These are phyloP conservation scores for Aurelia aurita complex sp. Pacific DNA, from an alignment of 30 jellyfish, hydroid and myxozoan genomes.

Conservation along the genomic window DNA sequence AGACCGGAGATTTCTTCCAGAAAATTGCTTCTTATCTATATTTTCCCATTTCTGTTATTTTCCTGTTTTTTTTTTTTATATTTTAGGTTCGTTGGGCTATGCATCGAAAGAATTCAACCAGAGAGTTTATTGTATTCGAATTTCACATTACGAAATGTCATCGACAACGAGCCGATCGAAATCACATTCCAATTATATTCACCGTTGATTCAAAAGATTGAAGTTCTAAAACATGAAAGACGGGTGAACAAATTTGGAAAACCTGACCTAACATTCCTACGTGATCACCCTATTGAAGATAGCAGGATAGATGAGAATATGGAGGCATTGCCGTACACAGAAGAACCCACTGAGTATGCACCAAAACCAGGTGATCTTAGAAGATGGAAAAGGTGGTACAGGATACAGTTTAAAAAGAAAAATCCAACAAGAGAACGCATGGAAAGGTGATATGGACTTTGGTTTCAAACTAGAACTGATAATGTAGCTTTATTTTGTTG, in stretches of 20 bases:
- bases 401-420: conserved; percentile 19
- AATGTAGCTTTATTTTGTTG: too few species aligned
- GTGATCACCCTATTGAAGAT: conserved; percentile 90
- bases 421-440: not conserved
- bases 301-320: conserved; percentile 83
- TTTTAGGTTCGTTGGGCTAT: conserved; percentile 89
- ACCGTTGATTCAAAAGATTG: conserved; percentile 94
- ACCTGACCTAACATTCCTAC: conserved; percentile 64
- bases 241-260: conserved; percentile 55
- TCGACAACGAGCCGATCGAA: conserved; percentile 90
- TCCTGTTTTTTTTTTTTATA: too few species aligned
- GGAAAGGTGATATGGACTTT: too few species aligned
- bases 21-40: too few species aligned
- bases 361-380: conserved; percentile 33
- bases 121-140: conserved; percentile 77
- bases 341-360: conserved; percentile 68
- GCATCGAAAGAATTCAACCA: conserved; percentile 53
- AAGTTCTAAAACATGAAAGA: conserved; percentile 92
- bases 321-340: conserved; percentile 91
- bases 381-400: conserved; percentile 50
- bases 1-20: too few species aligned
- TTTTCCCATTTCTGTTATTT: too few species aligned
- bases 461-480: too few species aligned
- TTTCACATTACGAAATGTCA: conserved; percentile 82
- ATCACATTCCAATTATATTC: conserved; percentile 76